These are phyloP conservation scores for Xiphophorus couchianus DNA, from an alignment of 2,113 vertebrate species.

Conservation along the genomic window DNA sequence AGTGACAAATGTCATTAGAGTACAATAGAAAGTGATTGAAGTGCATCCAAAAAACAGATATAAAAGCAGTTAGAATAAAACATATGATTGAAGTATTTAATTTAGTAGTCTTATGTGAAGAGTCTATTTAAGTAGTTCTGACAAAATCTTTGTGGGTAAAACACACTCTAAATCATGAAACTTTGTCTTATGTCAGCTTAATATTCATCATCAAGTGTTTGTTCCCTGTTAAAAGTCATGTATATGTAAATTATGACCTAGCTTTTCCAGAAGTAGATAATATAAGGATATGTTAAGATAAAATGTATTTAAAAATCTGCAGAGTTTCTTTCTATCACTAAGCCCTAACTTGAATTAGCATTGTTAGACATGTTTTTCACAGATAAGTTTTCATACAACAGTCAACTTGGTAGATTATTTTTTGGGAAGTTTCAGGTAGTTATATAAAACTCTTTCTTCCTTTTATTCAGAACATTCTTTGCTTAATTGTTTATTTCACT, in stretches of 20 bases:
- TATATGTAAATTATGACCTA: not conserved
- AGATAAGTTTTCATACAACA: no score
- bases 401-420: no score
- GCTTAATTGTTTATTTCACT: no score
- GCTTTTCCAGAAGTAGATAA: no score
- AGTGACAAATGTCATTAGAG: not conserved
- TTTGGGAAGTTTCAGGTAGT: no score
- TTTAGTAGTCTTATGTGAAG: not conserved
- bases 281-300: no score
- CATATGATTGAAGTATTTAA: slow-evolving; percentile 2
- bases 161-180: not conserved
- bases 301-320: no score
- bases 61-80: not conserved
- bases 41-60: not conserved
- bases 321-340: no score
- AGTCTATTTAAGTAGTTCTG: not conserved
- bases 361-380: no score
- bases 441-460: no score
- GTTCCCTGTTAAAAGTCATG: not conserved
- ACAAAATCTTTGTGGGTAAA: not conserved
- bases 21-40: not conserved
- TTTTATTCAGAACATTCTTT: no score
- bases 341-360: no score
- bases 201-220: not conserved
- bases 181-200: not conserved